phyloP scores from a whole-genome alignment of 2,888 invertebrate species.

The Acanthopleura granulata region DNA sequence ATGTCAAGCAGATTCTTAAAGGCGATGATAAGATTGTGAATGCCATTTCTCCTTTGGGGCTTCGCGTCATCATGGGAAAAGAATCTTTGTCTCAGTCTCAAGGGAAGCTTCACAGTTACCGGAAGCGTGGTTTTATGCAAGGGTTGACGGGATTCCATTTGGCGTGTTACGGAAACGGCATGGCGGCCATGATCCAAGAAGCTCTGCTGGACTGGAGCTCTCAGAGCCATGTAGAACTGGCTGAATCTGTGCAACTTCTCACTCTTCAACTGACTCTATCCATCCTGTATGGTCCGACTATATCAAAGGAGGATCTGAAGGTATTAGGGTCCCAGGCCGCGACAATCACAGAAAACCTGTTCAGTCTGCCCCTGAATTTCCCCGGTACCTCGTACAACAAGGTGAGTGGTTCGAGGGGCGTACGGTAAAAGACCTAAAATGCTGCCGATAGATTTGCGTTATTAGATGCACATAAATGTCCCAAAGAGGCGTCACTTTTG shows the following conservation, averaged over 20 bases:
- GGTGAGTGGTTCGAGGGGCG: constrained; percentile 23
- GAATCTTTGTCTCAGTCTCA: constrained; percentile 49
- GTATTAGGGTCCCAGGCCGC: background rate
- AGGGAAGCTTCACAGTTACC: constrained; percentile 45
- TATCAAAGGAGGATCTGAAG: background rate
- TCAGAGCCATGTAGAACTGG: constrained; percentile 39
- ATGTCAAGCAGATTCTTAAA: constrained; percentile 53
- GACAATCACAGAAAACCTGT: constrained; percentile 22
- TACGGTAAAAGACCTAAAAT: too few species aligned
- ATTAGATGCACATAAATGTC: too few species aligned
- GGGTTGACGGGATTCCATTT: constrained; percentile 53
- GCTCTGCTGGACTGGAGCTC: constrained; percentile 45
- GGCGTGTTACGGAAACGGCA: constrained; percentile 39
- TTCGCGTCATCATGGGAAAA: constrained; percentile 54
- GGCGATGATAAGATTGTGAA: constrained; percentile 59
- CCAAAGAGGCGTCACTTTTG: too few species aligned
- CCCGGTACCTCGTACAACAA: constrained; percentile 59
- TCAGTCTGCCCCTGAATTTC: constrained; percentile 58
- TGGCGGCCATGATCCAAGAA: constrained; percentile 36
- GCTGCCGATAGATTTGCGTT: too few species aligned
- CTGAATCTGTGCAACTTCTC: background rate
- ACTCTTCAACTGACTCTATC: background rate
- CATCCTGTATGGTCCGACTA: constrained; percentile 46
- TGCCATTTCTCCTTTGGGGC: constrained; percentile 58
- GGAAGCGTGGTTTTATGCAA: constrained; percentile 47